These are phyloP conservation scores for Euphysa ruthae DNA, from an alignment of 30 jellyfish, hydroid and myxozoan species.

Conservation along the genomic window DNA sequence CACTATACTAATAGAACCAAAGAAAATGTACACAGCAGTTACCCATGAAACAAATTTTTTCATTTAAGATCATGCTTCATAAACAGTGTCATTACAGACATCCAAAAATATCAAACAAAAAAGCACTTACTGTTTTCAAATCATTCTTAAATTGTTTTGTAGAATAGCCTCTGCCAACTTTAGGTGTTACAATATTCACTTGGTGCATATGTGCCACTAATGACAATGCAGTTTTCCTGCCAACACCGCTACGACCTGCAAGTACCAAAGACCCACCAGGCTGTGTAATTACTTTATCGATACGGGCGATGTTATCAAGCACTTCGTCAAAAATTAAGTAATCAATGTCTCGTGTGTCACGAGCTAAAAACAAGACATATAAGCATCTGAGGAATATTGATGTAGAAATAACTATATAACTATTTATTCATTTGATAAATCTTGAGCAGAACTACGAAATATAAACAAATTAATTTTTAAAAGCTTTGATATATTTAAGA, in stretches of 20 bases:
- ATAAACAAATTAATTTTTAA: too few relatives aligned
- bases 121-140: constrained; percentile 67
- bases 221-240: constrained; percentile 63
- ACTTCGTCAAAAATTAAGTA: constrained; percentile 65
- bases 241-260: constrained; percentile 94
- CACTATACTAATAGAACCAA: too few relatives aligned
- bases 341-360: constrained; percentile 76
- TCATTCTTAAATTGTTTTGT: constrained; percentile 65
- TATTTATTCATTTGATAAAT: too few relatives aligned
- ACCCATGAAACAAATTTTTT: too few relatives aligned
- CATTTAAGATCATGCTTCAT: too few relatives aligned
- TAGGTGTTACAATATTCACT: constrained; percentile 60
- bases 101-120: too few relatives aligned
- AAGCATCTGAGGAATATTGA: neutral
- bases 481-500: neutral
- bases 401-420: too few relatives aligned
- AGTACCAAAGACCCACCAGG: constrained; percentile 84
- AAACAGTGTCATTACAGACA: too few relatives aligned
- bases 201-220: constrained; percentile 93
- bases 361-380: constrained; percentile 51
- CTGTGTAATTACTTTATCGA: constrained; percentile 59
- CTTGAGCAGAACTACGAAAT: too few relatives aligned
- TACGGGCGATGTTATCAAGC: constrained; percentile 58
- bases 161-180: constrained; percentile 70
- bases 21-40: too few relatives aligned